These are phyloP conservation scores for Pterocles orientalis DNA, from an alignment of 2,113 vertebrate genomes.

Conservation along the genomic window DNA sequence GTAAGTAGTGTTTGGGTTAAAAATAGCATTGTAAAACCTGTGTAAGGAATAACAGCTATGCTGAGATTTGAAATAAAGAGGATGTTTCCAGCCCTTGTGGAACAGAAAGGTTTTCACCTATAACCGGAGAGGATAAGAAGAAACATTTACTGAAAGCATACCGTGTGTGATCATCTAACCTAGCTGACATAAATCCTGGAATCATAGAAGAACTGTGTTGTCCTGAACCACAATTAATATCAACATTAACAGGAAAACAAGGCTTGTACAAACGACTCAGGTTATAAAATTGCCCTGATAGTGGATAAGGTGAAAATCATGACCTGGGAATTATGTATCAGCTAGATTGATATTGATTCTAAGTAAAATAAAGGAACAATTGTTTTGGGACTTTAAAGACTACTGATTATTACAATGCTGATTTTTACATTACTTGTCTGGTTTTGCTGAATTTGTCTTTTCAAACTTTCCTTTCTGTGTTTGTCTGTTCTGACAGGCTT, in stretches of 20 bases:
- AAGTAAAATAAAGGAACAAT: background rate
- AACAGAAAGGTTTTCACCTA: background rate
- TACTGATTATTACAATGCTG: background rate
- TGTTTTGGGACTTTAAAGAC: background rate
- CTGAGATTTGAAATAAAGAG: background rate
- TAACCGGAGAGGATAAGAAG: background rate
- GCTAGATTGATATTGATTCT: background rate
- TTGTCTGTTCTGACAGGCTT: background rate
- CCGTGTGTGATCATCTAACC: background rate
- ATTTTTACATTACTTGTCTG: background rate
- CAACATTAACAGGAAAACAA: background rate
- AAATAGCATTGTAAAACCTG: background rate
- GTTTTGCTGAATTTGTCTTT: background rate
- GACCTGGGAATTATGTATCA: background rate
- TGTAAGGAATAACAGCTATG: background rate
- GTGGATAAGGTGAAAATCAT: background rate
- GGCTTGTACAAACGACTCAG: background rate
- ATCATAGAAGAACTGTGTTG: background rate
- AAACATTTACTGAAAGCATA: background rate
- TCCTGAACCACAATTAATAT: background rate
- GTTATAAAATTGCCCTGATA: background rate
- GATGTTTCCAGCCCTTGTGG: background rate
- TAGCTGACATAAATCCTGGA: background rate
- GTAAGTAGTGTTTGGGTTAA: background rate
- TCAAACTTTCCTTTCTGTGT: background rate